Conservation (phyloP, 2,797 vertebrate genomes). For the Helicolenus hilgendorfi region DNA sequence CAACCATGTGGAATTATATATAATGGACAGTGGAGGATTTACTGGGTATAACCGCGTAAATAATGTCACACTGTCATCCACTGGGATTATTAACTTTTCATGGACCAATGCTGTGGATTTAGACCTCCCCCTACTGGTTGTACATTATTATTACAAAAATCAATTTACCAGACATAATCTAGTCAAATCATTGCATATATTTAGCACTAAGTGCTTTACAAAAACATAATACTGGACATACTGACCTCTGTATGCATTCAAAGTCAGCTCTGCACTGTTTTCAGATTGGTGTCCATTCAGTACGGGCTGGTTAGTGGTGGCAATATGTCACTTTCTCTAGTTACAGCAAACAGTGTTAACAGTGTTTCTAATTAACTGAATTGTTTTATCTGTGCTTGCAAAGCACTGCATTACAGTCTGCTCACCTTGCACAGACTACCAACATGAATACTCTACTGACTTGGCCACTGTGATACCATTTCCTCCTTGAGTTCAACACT, state of each 20-base stretch:
- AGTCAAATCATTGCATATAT: neutral
- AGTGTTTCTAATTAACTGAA: neutral
- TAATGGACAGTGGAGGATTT: neutral
- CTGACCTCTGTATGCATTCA: neutral
- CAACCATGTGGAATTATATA: neutral
- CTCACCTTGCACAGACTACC: neutral
- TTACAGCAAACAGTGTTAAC: neutral
- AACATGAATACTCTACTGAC: neutral
- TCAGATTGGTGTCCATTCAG: neutral
- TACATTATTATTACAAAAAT: slow-evolving; percentile 33
- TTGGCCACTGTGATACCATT: neutral
- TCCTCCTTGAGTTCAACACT: slow-evolving; percentile 7
- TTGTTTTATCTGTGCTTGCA: neutral
- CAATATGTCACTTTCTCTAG: neutral
- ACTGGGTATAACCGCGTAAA: neutral
- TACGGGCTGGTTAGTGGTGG: neutral
- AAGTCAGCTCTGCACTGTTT: neutral
- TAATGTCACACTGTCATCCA: neutral
- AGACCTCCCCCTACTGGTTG: slow-evolving; percentile 63
- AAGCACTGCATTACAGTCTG: neutral
- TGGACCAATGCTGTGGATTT: slow-evolving; percentile 7
- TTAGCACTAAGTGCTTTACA: neutral
- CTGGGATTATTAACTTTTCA: slow-evolving; percentile 13
- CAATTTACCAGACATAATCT: neutral
- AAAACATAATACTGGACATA: neutral